Evolutionary conservation across 2,113 vertebrate genomes (phyloP).

Genomic region (Patagioenas fasciata): DNA sequence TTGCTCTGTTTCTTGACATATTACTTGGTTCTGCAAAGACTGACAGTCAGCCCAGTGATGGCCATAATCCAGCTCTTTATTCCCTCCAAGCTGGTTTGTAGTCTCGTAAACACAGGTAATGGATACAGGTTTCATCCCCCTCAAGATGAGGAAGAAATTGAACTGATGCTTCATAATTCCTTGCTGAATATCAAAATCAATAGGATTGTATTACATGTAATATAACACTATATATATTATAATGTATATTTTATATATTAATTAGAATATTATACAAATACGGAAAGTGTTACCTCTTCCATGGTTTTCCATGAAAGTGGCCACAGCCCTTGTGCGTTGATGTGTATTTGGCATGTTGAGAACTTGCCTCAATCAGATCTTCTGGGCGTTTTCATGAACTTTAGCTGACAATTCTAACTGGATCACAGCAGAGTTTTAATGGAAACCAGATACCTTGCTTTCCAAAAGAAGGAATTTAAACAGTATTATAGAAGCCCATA

Average conservation of each 20-base stretch:
- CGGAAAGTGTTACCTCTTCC: not conserved
- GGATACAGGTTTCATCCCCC: not conserved
- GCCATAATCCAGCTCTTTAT: not conserved
- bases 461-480: not conserved
- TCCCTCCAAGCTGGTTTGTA: not conserved
- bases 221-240: not conserved
- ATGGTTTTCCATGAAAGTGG: not conserved
- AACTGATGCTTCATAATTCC: not conserved
- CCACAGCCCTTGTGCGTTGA: not conserved
- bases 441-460: not conserved
- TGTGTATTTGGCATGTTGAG: not conserved
- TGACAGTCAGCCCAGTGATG: not conserved
- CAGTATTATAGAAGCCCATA: not conserved
- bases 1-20: not conserved
- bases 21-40: not conserved
- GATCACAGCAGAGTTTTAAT: not conserved
- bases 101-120: not conserved
- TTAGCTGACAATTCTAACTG: not conserved
- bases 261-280: not conserved
- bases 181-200: not conserved
- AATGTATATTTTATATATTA: not conserved
- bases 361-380: not conserved
- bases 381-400: not conserved
- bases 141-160: not conserved
- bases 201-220: not conserved